Conservation (phyloP, 1,140 invertebrate genomes). For the Psilanteris sp. region DNA sequence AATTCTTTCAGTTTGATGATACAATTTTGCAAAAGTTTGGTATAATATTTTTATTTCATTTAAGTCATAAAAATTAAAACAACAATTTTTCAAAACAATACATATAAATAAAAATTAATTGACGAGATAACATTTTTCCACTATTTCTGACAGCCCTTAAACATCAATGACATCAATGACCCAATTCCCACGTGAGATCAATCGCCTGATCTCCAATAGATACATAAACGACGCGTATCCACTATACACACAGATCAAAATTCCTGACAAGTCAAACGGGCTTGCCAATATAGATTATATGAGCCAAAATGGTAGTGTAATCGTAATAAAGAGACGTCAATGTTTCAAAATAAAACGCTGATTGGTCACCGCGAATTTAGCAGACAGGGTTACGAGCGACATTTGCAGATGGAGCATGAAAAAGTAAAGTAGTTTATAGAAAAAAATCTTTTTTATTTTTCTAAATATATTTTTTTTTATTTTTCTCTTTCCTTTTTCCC, state of each 20-base stretch:
- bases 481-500: constrained; percentile 4
- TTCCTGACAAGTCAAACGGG: constrained; percentile 56
- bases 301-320: constrained; percentile 67
- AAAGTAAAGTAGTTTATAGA: too few species aligned
- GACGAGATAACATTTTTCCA: background rate
- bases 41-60: background rate
- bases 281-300: constrained; percentile 70
- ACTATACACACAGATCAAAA: constrained; percentile 55
- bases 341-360: constrained; percentile 67
- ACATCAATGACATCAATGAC: constrained; percentile 12
- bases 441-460: too few species aligned
- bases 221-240: constrained; percentile 12
- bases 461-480: background rate
- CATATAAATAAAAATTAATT: constrained; percentile 6
- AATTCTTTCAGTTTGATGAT: too few species aligned
- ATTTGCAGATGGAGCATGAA: constrained; percentile 13
- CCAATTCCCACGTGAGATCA: constrained; percentile 23
- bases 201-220: constrained; percentile 21
- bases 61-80: background rate
- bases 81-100: background rate
- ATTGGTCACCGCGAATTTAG: constrained; percentile 65
- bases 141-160: constrained; percentile 16
- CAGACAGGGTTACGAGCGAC: too few species aligned
- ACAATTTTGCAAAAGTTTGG: too few species aligned
- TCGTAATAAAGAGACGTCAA: constrained; percentile 72